phyloP scores from a whole-genome alignment of 1,140 invertebrate genomes.

The Orchestia grillus region DNA sequence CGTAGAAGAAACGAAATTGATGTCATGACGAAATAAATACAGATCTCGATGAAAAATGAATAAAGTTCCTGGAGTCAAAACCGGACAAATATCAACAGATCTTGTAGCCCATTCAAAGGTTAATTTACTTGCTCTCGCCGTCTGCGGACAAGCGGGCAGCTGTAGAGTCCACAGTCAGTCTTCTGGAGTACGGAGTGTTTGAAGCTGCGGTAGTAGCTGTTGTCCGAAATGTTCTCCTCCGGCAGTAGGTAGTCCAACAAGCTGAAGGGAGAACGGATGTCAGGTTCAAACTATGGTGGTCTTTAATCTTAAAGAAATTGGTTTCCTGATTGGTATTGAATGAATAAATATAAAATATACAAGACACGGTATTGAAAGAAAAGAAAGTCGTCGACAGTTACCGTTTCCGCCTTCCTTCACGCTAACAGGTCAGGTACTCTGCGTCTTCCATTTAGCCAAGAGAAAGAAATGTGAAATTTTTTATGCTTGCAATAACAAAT shows the following conservation, averaged over 20 bases:
- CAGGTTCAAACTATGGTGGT: background rate
- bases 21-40: background rate
- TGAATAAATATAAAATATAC: background rate
- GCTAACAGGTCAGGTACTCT: background rate
- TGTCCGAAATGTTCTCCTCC: conserved; percentile 34
- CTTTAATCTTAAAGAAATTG: background rate
- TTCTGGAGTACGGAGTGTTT: conserved; percentile 38
- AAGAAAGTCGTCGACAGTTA: background rate
- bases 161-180: conserved; percentile 10
- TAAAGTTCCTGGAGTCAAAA: background rate
- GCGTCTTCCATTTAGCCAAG: background rate
- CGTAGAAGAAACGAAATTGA: background rate
- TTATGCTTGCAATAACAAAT: no score
- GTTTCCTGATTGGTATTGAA: background rate
- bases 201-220: conserved; percentile 52
- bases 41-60: conserved; percentile 5
- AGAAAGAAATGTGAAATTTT: no score
- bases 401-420: background rate
- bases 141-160: conserved; percentile 28
- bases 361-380: background rate
- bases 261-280: background rate
- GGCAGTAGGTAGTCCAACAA: conserved; percentile 29
- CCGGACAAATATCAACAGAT: background rate
- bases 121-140: background rate
- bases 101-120: background rate